Percentiles rank a stretch among this genome's conserved stretches.
Evolutionary conservation across 2,888 invertebrate species (phyloP).

Genomic region (Scelioninae gen. 2): DNA sequence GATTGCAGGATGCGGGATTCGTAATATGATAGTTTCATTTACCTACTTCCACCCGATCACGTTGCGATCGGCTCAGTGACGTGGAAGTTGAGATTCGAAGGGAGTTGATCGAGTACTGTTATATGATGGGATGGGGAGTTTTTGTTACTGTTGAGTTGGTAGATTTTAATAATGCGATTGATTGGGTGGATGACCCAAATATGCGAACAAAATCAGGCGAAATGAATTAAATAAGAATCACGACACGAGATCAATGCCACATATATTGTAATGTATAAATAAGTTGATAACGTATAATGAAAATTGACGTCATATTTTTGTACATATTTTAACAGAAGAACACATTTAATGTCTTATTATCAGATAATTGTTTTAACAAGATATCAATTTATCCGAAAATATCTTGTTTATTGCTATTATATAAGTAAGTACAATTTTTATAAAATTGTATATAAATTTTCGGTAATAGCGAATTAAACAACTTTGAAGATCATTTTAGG

Average conservation of each 20-base stretch:
- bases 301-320: too few species aligned
- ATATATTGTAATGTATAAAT: too few species aligned
- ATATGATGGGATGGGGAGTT: slow-evolving; percentile 21
- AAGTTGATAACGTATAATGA: too few species aligned
- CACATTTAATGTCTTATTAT: too few species aligned
- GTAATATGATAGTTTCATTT: slow-evolving; percentile 52
- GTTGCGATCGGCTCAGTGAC: slow-evolving; percentile 33
- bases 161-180: slow-evolving; percentile 45
- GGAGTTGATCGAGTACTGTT: slow-evolving; percentile 46
- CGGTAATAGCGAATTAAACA: slow-evolving; percentile 22
- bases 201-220: too few species aligned
- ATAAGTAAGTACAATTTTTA: too few species aligned
- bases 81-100: slow-evolving; percentile 47
- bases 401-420: slow-evolving; percentile 2
- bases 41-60: slow-evolving; percentile 54
- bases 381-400: too few species aligned
- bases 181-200: slow-evolving; percentile 22
- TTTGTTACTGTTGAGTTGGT: slow-evolving; percentile 43
- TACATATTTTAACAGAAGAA: too few species aligned
- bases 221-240: too few species aligned
- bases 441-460: slow-evolving; percentile 25
- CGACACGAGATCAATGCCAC: too few species aligned
- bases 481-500: slow-evolving; percentile 22
- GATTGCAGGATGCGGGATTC: slow-evolving; percentile 20
- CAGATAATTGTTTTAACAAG: too few species aligned